Base-by-base conservation (phyloP, 2,888 invertebrate species). In the Xylocampa areola region DNA sequence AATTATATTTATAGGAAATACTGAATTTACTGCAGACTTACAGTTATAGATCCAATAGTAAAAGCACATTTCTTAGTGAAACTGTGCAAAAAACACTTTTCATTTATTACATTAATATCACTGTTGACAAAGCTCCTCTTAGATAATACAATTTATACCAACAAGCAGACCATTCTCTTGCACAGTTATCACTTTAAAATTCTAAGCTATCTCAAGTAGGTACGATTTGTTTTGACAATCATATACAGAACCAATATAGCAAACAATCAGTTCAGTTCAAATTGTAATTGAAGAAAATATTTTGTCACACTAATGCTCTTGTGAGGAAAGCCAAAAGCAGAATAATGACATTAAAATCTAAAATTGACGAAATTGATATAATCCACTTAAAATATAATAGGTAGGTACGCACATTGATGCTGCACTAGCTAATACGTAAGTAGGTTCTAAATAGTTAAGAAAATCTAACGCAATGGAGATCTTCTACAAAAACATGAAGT, bases 331-430 rank as follows among this genome's bases (percentile, higher is more conserved):
- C 85, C 79, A 84, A 81, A 86, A 82, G 85, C 84, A 77, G 78
- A 87, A 83, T 81, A 87, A 83, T 78, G 79, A 85, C 78, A 81
- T 88, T 91, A 86, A 91, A 92, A 89, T 92, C 92, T 92, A 94
- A 94, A 94, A 94, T 93, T 94, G 93, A 93, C 93, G 74, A 92
- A 93, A 91, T 92, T 94, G 93, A 94, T 94, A 94, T 94, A 90
- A 88, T 88, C 84, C 87, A 91, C 92, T 90, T 92, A 91, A 90
- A 88, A 81, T 79, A 79, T 80, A 86, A 88, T 86, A n/a, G n/a
- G n/a, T n/a, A n/a, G n/a, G n/a, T n/a, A 86, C 68, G 79, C 80
- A 83, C 82, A 63, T 66, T 65, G 65, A 82, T 68, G 50, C 58
- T 75, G 73, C 47, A 72, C 72, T 77, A 81, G 71, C 81, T 81